Conservation (phyloP, 2,888 invertebrate species). For the Hipparchia sbordonii region DNA sequence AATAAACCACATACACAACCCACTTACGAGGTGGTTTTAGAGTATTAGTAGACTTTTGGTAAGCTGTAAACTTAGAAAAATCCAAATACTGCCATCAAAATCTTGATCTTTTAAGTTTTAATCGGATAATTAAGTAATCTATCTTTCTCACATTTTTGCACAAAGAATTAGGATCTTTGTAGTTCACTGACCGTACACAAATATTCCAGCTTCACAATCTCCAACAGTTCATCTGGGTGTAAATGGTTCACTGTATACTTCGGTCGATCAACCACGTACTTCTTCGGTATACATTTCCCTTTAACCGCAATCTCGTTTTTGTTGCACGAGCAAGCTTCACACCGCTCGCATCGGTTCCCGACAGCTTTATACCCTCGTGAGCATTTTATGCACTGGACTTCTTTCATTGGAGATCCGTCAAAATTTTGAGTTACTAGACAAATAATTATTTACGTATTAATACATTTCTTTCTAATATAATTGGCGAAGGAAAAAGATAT, state of each 20-base stretch:
- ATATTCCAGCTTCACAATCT: conserved; percentile 68
- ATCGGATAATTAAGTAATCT: no score
- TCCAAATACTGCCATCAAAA: no score
- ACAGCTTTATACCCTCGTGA: conserved; percentile 59
- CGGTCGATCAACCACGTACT: conserved; percentile 58
- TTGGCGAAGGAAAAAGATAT: background rate
- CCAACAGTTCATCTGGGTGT: conserved; percentile 58
- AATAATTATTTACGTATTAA: background rate
- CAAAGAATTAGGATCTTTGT: no score
- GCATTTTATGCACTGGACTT: conserved; percentile 72
- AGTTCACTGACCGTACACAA: conserved; percentile 63
- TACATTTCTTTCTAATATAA: background rate
- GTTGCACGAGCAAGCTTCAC: conserved; percentile 60
- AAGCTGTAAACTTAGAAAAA: no score
- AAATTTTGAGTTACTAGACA: conserved; percentile 68
- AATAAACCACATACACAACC: no score
- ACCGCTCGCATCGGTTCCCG: conserved; percentile 60
- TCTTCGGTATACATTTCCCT: conserved; percentile 62
- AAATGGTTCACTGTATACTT: conserved; percentile 60
- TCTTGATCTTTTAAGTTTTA: no score
- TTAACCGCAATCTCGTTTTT: conserved; percentile 58
- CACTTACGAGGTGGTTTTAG: no score
- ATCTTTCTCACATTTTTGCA: no score
- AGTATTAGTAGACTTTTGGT: no score
- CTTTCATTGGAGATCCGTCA: conserved; percentile 69